Evolutionary conservation across 2,797 vertebrate genomes (phyloP).

Genomic region (Orestias chungarensis): DNA sequence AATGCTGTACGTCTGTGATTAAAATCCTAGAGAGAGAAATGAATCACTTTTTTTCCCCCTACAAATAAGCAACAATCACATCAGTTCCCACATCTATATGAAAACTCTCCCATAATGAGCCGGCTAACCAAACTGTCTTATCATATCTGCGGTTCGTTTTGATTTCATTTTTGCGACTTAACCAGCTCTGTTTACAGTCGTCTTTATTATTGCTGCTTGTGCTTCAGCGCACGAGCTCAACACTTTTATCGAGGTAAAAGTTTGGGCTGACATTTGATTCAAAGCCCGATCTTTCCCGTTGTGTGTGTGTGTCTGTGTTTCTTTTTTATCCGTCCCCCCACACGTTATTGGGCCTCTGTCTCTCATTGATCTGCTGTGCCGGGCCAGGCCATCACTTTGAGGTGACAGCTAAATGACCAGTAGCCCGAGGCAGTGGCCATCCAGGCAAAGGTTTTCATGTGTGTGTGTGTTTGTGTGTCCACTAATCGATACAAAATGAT

Average conservation of each 20-base stretch:
- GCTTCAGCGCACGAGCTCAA: constrained; percentile 24
- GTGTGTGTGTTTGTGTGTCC: constrained; percentile 57
- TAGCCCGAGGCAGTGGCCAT: constrained; percentile 64
- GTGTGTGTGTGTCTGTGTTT: neutral
- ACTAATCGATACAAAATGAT: constrained; percentile 78
- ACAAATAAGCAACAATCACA: constrained; percentile 27
- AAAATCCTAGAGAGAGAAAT: constrained; percentile 36
- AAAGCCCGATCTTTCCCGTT: neutral
- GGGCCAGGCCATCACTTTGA: constrained; percentile 73
- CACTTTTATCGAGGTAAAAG: constrained; percentile 43
- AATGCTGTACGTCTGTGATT: constrained; percentile 33
- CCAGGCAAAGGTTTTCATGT: constrained; percentile 59
- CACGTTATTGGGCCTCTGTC: constrained; percentile 54
- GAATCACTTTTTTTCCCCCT: constrained; percentile 17
- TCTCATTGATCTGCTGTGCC: constrained; percentile 67
- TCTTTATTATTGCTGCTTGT: constrained; percentile 35
- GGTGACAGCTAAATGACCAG: constrained; percentile 79
- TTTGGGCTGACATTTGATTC: constrained; percentile 40
- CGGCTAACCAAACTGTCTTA: constrained; percentile 14
- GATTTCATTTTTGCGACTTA: constrained; percentile 38
- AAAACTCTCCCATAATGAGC: constrained; percentile 3
- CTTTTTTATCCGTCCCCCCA: constrained; percentile 19
- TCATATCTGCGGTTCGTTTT: constrained; percentile 10
- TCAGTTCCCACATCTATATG: constrained; percentile 7
- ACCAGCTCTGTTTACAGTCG: constrained; percentile 23